Percentiles rank a stretch among this genome's conserved stretches.
These are phyloP conservation scores for Trypoxylus dichotomus DNA, from an alignment of 1,140 invertebrate species.

Conservation along the genomic window DNA sequence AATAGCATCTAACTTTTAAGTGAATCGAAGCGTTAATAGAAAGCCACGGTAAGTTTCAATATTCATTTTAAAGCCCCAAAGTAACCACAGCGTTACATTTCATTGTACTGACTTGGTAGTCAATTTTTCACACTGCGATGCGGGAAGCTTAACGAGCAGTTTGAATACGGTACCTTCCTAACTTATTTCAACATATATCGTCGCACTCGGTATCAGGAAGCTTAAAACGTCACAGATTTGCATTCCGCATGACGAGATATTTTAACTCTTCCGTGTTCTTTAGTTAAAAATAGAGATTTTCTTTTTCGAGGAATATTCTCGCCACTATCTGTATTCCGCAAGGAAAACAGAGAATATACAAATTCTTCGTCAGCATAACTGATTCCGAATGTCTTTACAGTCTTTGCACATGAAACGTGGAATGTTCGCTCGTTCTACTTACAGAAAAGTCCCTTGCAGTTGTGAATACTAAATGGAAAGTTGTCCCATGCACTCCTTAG, in stretches of 20 bases:
- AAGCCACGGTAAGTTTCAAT: no score
- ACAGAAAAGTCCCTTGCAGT: neutral
- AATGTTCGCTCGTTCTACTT: neutral
- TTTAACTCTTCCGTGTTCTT: neutral
- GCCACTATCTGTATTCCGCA: neutral
- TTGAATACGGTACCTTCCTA: no score
- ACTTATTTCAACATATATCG: neutral
- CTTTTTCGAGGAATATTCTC: neutral
- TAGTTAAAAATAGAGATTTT: neutral
- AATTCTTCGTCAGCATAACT: slow-evolving; percentile 8
- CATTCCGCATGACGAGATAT: neutral
- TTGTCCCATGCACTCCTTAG: neutral
- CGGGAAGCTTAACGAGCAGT: no score
- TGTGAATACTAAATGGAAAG: neutral
- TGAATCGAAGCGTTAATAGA: no score
- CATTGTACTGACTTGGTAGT: no score
- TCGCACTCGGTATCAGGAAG: neutral
- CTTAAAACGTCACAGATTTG: neutral
- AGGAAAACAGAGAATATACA: neutral
- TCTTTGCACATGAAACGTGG: neutral
- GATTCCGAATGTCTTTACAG: slow-evolving; percentile 7
- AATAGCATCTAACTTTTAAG: no score
- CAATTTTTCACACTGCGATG: no score
- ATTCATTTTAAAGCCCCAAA: no score
- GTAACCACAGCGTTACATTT: no score